Evolutionary conservation across 2,888 invertebrate genomes (phyloP).

Genomic region (Tortrix viridana): DNA sequence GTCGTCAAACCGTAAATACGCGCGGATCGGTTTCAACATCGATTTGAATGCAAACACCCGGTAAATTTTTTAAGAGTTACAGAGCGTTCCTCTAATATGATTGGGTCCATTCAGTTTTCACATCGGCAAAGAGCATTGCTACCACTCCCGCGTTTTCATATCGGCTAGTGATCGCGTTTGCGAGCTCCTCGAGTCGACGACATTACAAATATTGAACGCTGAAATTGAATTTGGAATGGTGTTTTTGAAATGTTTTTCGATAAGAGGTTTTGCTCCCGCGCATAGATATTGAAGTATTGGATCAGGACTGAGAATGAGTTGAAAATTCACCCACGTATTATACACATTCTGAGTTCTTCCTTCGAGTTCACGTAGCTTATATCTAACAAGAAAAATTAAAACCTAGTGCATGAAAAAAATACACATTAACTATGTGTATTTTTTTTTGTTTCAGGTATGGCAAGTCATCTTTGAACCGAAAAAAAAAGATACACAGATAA

Average conservation of each 20-base stretch:
- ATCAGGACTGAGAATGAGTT: slow-evolving; percentile 9
- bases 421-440: neutral
- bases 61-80: slow-evolving; percentile 15
- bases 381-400: no score
- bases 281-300: slow-evolving; percentile 25
- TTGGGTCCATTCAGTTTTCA: slow-evolving; percentile 33
- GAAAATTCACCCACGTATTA: neutral
- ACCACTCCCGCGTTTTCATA: slow-evolving; percentile 59
- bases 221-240: slow-evolving; percentile 62
- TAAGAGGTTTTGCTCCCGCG: slow-evolving; percentile 24
- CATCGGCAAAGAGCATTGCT: slow-evolving; percentile 50
- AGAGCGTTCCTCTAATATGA: slow-evolving; percentile 25
- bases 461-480: neutral
- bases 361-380: no score
- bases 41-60: slow-evolving; percentile 7
- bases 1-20: slow-evolving; percentile 15
- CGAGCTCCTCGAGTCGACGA: slow-evolving; percentile 47
- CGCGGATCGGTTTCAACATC: slow-evolving; percentile 3
- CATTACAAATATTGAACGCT: slow-evolving; percentile 60
- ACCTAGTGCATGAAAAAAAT: no score
- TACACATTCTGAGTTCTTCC: no score
- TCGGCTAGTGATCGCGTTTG: slow-evolving; percentile 52
- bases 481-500: neutral
- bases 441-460: slow-evolving; percentile 31
- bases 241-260: slow-evolving; percentile 51